A percentile compares a stretch with the other conserved stretches of the same genome.
phyloP scores from a whole-genome alignment of 2,888 invertebrate species.

The Sisyra terminalis region DNA sequence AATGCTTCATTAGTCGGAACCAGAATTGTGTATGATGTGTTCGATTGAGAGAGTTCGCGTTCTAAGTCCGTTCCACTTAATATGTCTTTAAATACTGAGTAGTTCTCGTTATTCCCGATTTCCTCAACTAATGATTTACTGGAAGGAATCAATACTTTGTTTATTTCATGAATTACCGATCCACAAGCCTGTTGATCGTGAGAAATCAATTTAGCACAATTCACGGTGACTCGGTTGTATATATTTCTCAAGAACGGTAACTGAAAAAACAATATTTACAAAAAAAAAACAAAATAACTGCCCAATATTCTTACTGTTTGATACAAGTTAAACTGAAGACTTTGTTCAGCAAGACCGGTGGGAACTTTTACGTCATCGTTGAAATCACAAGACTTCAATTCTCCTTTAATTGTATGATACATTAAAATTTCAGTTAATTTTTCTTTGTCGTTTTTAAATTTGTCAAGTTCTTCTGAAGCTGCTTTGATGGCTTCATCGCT shows the following conservation, averaged over 20 bases:
- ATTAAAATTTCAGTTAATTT: constrained; percentile 39
- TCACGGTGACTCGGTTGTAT: constrained; percentile 43
- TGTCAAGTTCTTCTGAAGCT: constrained; percentile 24
- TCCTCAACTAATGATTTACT: constrained; percentile 30
- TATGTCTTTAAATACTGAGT: constrained; percentile 27
- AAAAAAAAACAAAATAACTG: not conserved
- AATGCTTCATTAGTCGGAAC: constrained; percentile 41
- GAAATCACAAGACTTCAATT: constrained; percentile 36
- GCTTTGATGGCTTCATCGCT: constrained; percentile 43
- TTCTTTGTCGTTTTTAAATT: constrained; percentile 24
- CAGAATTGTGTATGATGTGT: constrained; percentile 34
- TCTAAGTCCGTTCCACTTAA: constrained; percentile 31
- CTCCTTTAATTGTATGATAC: constrained; percentile 42
- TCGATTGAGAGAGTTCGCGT: constrained; percentile 25
- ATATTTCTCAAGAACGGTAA: constrained; percentile 36
- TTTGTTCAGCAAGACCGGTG: constrained; percentile 28
- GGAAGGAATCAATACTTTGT: constrained; percentile 37
- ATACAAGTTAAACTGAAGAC: constrained; percentile 41
- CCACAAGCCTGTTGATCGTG: constrained; percentile 49
- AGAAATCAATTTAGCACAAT: constrained; percentile 44
- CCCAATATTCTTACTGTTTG: constrained; percentile 30
- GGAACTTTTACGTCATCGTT: constrained; percentile 33
- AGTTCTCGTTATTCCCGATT: constrained; percentile 27
- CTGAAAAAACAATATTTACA: constrained; percentile 17
- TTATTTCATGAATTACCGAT: constrained; percentile 46